A percentile compares a stretch with the other conserved stretches of the same genome.
Evolutionary conservation across 2,113 vertebrate genomes (phyloP).

Genomic region (Centropus bengalensis): DNA sequence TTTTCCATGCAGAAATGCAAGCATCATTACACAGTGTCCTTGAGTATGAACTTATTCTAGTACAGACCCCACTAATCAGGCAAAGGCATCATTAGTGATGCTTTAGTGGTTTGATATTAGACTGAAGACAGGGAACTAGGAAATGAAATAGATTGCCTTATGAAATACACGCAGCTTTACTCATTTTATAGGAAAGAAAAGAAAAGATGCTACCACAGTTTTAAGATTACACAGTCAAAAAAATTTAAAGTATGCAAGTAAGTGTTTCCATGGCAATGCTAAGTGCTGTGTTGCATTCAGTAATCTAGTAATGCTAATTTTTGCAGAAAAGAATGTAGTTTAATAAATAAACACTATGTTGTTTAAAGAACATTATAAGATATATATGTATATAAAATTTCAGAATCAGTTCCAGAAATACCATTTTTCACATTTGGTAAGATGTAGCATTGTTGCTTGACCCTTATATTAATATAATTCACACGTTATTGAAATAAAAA

Average conservation of each 20-base stretch:
- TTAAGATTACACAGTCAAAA: background rate
- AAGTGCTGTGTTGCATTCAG: background rate
- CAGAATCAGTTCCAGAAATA: background rate
- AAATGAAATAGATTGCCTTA: background rate
- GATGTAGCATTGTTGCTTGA: background rate
- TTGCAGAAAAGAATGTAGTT: background rate
- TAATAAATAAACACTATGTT: background rate
- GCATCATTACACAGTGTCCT: background rate
- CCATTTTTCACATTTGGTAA: background rate
- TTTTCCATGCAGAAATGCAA: background rate
- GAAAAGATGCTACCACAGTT: background rate
- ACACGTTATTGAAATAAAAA: background rate
- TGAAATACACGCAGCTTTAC: background rate
- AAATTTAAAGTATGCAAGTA: background rate
- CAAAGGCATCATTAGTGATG: background rate
- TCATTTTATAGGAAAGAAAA: background rate
- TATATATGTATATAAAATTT: background rate
- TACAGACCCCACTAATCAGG: background rate
- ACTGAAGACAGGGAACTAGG: background rate
- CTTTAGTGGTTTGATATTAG: background rate
- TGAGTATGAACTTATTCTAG: background rate
- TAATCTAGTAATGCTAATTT: background rate
- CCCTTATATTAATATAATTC: background rate
- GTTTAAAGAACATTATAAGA: background rate
- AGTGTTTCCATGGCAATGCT: background rate